Evolutionary conservation across 2,113 vertebrate species (phyloP).

Genomic region (Neotragus moschatus): DNA sequence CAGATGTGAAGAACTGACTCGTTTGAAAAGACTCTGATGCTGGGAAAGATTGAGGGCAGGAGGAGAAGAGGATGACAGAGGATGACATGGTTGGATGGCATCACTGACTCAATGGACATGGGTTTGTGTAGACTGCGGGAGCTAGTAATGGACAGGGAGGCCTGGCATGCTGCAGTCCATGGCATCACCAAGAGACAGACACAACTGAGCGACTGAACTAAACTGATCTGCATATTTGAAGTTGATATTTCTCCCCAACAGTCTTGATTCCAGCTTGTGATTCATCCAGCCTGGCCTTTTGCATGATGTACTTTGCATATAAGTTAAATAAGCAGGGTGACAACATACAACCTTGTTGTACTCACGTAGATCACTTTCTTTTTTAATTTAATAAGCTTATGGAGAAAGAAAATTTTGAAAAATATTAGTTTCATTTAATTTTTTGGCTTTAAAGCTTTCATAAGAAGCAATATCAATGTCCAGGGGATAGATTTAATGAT

Average conservation of each 20-base stretch:
- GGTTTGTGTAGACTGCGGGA: not conserved
- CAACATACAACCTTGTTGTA: not conserved
- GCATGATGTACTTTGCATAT: not conserved
- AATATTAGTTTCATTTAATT: not conserved
- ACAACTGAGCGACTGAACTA: not conserved
- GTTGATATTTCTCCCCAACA: not conserved
- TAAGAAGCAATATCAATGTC: not conserved
- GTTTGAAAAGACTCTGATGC: not conserved
- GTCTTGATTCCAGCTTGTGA: not conserved
- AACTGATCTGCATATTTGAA: not conserved
- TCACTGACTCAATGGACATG: not conserved
- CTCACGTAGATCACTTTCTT: not conserved
- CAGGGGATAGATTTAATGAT: not conserved
- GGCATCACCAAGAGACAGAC: rapidly evolving
- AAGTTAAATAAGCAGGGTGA: not conserved
- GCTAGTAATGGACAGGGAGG: not conserved
- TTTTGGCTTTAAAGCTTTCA: not conserved
- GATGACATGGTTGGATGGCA: not conserved
- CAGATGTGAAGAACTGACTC: not conserved
- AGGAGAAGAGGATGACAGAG: not conserved
- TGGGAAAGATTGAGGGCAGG: not conserved
- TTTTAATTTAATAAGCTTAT: not conserved
- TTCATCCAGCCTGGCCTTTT: not conserved
- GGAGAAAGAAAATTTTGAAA: not conserved
- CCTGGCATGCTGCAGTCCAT: not conserved